These are phyloP conservation scores for Acrocera orbiculus DNA, from an alignment of 2,888 invertebrate genomes.

Conservation along the genomic window DNA sequence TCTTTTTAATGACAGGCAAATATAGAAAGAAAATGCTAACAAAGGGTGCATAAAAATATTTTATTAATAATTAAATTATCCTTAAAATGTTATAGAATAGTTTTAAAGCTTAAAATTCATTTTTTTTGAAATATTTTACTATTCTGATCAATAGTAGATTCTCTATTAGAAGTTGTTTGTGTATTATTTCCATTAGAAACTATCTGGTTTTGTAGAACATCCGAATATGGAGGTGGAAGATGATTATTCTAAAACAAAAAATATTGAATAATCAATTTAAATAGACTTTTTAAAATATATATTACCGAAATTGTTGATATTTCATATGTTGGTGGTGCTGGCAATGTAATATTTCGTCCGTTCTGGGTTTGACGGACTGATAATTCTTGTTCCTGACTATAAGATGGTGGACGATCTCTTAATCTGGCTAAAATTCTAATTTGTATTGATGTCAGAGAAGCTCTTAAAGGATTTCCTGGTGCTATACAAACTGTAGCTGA, in stretches of 20 bases:
- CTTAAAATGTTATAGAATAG: no score
- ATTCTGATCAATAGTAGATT: no score
- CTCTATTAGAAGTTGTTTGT: no score
- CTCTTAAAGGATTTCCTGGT: constrained; percentile 11
- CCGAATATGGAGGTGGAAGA: constrained; percentile 14
- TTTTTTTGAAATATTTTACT: no score
- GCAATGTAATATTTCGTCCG: neutral
- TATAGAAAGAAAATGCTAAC: no score
- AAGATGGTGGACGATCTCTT: constrained; percentile 17
- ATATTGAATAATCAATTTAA: neutral
- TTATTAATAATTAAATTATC: no score
- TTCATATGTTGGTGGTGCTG: constrained; percentile 14
- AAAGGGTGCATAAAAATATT: no score
- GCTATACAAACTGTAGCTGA: no score
- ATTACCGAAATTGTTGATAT: constrained; percentile 8
- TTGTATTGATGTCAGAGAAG: constrained; percentile 16
- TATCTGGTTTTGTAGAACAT: constrained; percentile 9
- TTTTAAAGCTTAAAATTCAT: no score
- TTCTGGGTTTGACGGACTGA: no score
- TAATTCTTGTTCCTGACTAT: constrained; percentile 11
- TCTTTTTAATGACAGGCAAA: no score
- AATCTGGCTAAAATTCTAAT: constrained; percentile 14
- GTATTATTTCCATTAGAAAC: no score
- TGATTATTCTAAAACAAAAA: constrained; percentile 8
- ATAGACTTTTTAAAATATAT: neutral